phyloP scores from a whole-genome alignment of 2,797 vertebrate species.

The Lycodopsis pacificus region DNA sequence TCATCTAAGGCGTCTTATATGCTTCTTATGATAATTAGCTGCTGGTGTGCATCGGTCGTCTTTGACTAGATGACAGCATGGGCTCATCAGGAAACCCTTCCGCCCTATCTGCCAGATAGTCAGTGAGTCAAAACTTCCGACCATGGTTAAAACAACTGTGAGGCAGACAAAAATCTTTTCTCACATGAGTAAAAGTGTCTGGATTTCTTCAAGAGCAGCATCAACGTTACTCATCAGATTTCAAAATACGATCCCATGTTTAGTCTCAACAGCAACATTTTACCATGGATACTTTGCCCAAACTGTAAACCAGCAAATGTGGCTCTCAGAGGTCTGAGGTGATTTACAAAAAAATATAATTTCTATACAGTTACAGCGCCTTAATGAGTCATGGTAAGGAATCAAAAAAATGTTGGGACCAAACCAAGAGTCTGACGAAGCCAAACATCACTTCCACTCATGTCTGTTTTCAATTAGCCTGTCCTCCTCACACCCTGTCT shows the following conservation, averaged over 20 bases:
- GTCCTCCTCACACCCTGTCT: slow-evolving; percentile 74
- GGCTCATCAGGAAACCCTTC: background rate
- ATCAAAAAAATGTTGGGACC: slow-evolving; percentile 1
- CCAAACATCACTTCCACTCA: slow-evolving; percentile 67
- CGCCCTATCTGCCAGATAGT: background rate
- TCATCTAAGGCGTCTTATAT: background rate
- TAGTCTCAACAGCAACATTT: slow-evolving; percentile 7
- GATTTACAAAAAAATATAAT: slow-evolving; percentile 6
- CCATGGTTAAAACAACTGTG: slow-evolving; percentile 7
- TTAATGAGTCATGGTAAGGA: slow-evolving; percentile 49
- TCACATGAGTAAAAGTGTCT: slow-evolving; percentile 54
- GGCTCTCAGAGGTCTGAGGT: background rate
- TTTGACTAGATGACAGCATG: slow-evolving; percentile 7
- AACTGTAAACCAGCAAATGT: background rate
- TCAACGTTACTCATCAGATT: slow-evolving; percentile 42
- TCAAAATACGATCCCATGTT: background rate
- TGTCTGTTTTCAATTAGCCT: slow-evolving; percentile 76
- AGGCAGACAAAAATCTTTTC: slow-evolving; percentile 16
- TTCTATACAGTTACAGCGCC: background rate
- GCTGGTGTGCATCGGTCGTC: background rate
- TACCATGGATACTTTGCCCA: background rate
- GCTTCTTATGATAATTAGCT: background rate
- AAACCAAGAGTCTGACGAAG: slow-evolving; percentile 59
- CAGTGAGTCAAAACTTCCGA: slow-evolving; percentile 49
- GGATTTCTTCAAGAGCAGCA: slow-evolving; percentile 26